Evolutionary conservation across 2,113 vertebrate species (phyloP), one percentile per base, ranked within the genome.

Genomic region (Puma concolor): DNA sequence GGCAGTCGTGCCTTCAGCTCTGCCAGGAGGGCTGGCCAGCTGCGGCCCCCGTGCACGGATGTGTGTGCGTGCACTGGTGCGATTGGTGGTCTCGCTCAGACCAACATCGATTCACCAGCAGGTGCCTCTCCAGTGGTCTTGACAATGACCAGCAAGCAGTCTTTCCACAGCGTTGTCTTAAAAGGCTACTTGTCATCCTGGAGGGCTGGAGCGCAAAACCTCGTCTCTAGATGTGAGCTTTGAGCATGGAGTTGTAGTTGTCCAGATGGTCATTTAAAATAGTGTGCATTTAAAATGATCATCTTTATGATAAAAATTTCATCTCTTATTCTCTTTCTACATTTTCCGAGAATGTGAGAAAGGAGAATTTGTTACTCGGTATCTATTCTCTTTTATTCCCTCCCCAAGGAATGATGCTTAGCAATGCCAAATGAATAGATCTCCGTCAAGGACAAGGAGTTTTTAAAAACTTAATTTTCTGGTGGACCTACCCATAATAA

Each of bases 401-500:
- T 92, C 15, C 25, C 19, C 19, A 27, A 50, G 76, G 86, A 77
- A 82, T 2, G 29, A 6, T 52, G 31, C 19, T 94, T 92, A 92
- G 66, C 67, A 79, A 29, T 96, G 27, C 48, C 33, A 54, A 79
- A 69, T 63, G 79, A n/a, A 87, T 77, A 17, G 88, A n/a, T 29
- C 50, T 80, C 52, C 0, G 0, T 21, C 60, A 81, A 95, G 52
- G 90, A 85, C 79, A 69, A 87, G 96, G 36, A 79, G 63, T 50
- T 86, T 74, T 88, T 44, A 64, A 74, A 91, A 96, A 96, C 76
- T 90, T 97, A 74, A 31, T 88, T 67, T 83, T 98, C 63, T 82
- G 38, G 25, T 90, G 25, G 41, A 33, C 6, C 63, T 86, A 21
- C 21, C 31, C 1, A 25, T 64, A 66, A 80, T 76, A 87, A 80